These are phyloP conservation scores for Callorhinus ursinus DNA, from an alignment of 2,113 vertebrate species.

Conservation along the genomic window DNA sequence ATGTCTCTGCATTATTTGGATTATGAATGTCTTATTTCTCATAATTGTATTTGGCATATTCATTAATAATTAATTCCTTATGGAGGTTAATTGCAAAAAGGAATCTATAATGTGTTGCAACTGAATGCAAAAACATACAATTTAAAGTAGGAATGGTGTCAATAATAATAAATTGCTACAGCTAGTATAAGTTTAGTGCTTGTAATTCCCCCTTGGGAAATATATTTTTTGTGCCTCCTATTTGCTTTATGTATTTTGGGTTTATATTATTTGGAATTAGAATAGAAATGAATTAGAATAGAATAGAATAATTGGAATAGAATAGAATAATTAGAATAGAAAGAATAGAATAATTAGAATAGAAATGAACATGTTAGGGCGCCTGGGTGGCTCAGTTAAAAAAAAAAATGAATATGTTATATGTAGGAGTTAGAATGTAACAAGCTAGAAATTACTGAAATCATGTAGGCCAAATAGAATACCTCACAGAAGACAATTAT, in stretches of 20 bases:
- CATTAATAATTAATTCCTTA: slow-evolving; percentile 86
- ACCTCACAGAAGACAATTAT: neutral
- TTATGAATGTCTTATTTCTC: slow-evolving; percentile 80
- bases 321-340: no score
- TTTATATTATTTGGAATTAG: slow-evolving; percentile 64
- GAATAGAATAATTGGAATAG: no score
- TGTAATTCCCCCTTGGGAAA: slow-evolving; percentile 40
- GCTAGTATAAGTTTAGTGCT: slow-evolving; percentile 42
- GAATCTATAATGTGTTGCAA: slow-evolving; percentile 71
- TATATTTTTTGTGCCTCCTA: slow-evolving; percentile 12
- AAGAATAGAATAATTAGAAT: no score
- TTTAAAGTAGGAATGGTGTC: slow-evolving; percentile 73
- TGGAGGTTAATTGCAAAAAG: slow-evolving; percentile 81
- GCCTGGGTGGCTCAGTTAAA: no score
- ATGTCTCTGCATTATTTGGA: slow-evolving; percentile 77
- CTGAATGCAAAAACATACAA: slow-evolving; percentile 73
- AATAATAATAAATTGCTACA: slow-evolving; percentile 53
- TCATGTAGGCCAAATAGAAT: slow-evolving; percentile 17
- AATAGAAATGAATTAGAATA: neutral
- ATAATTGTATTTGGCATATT: slow-evolving; percentile 77
- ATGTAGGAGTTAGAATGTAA: neutral
- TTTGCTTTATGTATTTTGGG: slow-evolving; percentile 62
- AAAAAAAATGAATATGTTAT: neutral
- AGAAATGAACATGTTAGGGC: no score
- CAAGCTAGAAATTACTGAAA: slow-evolving; percentile 43